Conservation (phyloP, 2,888 invertebrate genomes). For the Cataglyphis altisquamis region DNA sequence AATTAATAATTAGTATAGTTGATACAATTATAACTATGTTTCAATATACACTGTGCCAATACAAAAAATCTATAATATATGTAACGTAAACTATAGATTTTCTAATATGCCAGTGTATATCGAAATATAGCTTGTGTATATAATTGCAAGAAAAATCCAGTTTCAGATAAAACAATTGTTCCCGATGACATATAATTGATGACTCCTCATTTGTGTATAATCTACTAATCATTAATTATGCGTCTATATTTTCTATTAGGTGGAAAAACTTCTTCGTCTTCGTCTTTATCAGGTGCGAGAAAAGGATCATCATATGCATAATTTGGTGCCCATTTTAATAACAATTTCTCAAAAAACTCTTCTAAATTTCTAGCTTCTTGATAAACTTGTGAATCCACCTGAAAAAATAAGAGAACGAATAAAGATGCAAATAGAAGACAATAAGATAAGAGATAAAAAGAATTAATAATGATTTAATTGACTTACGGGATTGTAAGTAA, state of each 20-base stretch:
- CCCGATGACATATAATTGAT: background rate
- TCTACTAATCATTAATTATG: slow-evolving; percentile 86
- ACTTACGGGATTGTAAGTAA: slow-evolving; percentile 93
- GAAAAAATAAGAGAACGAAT: slow-evolving; percentile 67
- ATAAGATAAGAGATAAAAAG: background rate
- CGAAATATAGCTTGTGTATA: background rate
- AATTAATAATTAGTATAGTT: background rate
- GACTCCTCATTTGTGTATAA: background rate
- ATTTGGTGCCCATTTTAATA: slow-evolving; percentile 93
- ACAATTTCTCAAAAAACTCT: slow-evolving; percentile 94
- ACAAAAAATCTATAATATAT: background rate
- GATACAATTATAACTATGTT: background rate
- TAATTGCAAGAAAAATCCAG: background rate
- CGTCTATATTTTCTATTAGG: slow-evolving; percentile 87
- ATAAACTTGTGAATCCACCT: slow-evolving; percentile 93
- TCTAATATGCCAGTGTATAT: background rate
- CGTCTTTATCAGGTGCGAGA: slow-evolving; percentile 85
- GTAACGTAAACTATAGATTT: background rate
- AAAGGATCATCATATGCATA: slow-evolving; percentile 89
- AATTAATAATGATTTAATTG: slow-evolving; percentile 26
- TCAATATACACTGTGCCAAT: background rate
- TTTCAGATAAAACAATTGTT: background rate
- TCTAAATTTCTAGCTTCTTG: slow-evolving; percentile 93
- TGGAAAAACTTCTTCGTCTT: slow-evolving; percentile 86
- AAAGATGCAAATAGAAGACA: background rate